Percentiles rank a stretch among this genome's conserved stretches.
Conservation (phyloP, 2,113 vertebrate species). For the Semnornis frantzii region DNA sequence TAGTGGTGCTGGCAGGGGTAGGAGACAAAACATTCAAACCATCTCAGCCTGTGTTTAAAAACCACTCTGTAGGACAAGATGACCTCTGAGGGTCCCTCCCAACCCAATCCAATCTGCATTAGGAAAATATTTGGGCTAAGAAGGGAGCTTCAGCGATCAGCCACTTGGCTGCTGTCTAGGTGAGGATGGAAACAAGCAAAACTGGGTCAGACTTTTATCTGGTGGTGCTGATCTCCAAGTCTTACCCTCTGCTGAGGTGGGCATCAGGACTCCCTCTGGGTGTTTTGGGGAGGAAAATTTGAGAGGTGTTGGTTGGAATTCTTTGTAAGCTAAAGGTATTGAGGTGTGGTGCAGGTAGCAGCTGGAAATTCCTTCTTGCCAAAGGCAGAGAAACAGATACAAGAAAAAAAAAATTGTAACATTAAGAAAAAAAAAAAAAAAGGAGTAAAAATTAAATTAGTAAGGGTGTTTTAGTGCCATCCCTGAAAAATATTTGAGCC, state of each 20-base stretch:
- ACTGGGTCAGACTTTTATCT: conserved; percentile 71
- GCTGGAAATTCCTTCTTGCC: background rate
- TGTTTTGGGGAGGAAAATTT: background rate
- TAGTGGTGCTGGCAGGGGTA: background rate
- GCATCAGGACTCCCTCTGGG: background rate
- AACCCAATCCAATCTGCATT: background rate
- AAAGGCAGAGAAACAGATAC: background rate
- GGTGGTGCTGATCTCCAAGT: conserved; percentile 30
- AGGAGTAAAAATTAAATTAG: background rate
- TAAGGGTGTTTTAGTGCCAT: background rate
- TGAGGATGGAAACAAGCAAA: conserved; percentile 43
- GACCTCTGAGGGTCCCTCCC: no score
- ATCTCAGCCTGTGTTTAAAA: background rate
- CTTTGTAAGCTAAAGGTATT: background rate
- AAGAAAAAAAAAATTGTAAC: background rate
- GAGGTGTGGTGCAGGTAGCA: background rate
- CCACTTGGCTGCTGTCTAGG: conserved; percentile 39
- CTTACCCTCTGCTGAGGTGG: background rate
- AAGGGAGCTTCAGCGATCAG: background rate
- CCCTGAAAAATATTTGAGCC: background rate
- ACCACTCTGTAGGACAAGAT: no score
- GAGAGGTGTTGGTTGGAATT: background rate
- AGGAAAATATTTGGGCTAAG: conserved; percentile 40
- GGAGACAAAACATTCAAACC: background rate
- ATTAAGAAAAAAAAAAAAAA: background rate